Base-by-base conservation (phyloP, 2,888 invertebrate genomes). In the Nesidiocoris tenuis region DNA sequence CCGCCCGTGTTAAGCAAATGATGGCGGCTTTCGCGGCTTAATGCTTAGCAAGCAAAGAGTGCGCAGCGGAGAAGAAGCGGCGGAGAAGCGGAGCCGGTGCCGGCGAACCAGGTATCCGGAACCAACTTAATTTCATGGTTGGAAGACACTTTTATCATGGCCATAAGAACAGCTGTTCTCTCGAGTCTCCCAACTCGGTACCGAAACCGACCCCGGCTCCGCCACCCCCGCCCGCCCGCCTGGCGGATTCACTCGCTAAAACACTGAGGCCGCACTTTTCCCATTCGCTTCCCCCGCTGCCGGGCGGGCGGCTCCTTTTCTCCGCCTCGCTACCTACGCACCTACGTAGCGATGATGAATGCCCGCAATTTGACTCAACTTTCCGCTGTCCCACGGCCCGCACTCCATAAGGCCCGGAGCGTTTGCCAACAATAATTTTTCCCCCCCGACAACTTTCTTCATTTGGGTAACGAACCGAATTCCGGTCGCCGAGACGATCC, bases 41-140 rank as follows among this genome's bases (percentile, higher is more conserved):
- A 74, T 74, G 74, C 74, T 74, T 74, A 74, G 74, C 56, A 74
- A 74, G 74, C 74, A 74, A 64, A 64, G 74, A 74, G 63, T 22
- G 24, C 64, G 19, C 12, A 70, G 19, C 2, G 19, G 63, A 63
- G 63, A 2, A 16, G 63, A 39, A 63, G 63, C 12, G 59, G 59
- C 7, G 57, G 57, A 59, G 24, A 57, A 39, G 39, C 39, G 3
- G 39, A 7, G 39, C 39, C 39, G 3, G 5, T 39, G 39, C 39
- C 12, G 39, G 21, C 61, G 54, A 74, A 64, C 24, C 74, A 74
- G 74, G 74, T 74, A 74, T 64, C 74, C 74, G 74, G 74, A 74
- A 74, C 74, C 74, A 64, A 64, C 74, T 74, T 74, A 74, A 74
- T 74, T 74, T 74, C 74, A 74, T 74, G 74, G 64, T 74, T 74